Percentiles rank a stretch among this genome's conserved stretches.
These are phyloP conservation scores for Corvus hawaiiensis DNA, from an alignment of 2,113 vertebrate species.

Conservation along the genomic window DNA sequence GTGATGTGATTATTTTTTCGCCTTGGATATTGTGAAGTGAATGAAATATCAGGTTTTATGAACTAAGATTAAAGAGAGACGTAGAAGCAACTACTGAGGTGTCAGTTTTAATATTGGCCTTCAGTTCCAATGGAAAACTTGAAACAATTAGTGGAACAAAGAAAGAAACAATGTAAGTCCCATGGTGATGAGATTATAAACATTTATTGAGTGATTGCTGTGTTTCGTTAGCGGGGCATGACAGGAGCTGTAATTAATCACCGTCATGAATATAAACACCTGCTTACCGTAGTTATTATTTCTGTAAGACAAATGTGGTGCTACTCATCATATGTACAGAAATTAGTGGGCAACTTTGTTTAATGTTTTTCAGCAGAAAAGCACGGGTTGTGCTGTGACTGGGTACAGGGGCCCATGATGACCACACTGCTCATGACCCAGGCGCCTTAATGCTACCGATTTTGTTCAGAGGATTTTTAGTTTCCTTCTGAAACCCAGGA, in stretches of 20 bases:
- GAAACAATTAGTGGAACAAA: not conserved
- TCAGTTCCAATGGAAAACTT: not conserved
- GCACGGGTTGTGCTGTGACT: not conserved
- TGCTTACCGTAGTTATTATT: not conserved
- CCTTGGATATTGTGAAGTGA: not conserved
- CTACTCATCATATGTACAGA: rapidly evolving
- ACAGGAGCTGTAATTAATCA: not conserved
- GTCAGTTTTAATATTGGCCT: not conserved
- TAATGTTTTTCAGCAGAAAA: not conserved
- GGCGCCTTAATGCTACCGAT: not conserved
- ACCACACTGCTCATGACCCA: too few relatives aligned
- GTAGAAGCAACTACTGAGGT: not conserved
- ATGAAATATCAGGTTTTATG: not conserved
- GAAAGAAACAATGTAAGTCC: not conserved
- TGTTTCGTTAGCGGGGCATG: not conserved
- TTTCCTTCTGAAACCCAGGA: not conserved
- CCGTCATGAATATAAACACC: not conserved
- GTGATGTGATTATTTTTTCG: not conserved
- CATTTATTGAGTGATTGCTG: not conserved
- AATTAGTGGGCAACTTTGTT: not conserved
- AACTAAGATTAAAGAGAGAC: not conserved
- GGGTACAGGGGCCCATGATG: rapidly evolving
- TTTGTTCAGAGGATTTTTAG: not conserved
- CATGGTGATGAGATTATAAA: not conserved
- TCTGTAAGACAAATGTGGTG: not conserved